A percentile compares a stretch with the other conserved stretches of the same genome.
phyloP scores from a whole-genome alignment of 2,797 vertebrate genomes.

The Craterocephalus amniculus region DNA sequence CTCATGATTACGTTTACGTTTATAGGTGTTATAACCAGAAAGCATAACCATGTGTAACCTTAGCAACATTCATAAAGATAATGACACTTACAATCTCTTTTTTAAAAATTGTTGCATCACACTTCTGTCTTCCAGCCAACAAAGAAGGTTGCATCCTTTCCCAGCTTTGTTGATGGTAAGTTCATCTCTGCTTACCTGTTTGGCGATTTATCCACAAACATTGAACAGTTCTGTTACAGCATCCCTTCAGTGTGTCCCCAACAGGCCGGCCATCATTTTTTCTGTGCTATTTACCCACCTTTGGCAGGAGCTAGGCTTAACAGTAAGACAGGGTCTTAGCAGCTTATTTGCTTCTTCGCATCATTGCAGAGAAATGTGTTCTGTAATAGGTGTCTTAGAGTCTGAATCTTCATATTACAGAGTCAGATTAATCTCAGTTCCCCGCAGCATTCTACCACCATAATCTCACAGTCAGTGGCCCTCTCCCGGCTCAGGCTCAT shows the following conservation, averaged over 20 bases:
- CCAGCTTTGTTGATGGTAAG: constrained; percentile 99
- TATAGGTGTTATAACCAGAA: neutral
- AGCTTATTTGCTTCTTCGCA: constrained; percentile 47
- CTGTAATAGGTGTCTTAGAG: constrained; percentile 59
- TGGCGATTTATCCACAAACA: constrained; percentile 50
- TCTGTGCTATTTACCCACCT: constrained; percentile 22
- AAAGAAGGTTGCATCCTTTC: constrained; percentile 95
- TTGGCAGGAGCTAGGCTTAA: constrained; percentile 40
- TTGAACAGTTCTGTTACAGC: constrained; percentile 18
- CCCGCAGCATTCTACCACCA: constrained; percentile 39
- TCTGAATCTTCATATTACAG: constrained; percentile 74
- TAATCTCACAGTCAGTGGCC: constrained; percentile 54
- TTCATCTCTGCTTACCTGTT: constrained; percentile 52
- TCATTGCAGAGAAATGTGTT: constrained; percentile 58
- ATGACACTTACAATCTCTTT: neutral
- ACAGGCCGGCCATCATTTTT: constrained; percentile 8
- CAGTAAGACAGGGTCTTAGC: constrained; percentile 44
- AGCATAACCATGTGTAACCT: neutral
- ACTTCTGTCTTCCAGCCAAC: constrained; percentile 83
- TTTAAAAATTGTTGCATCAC: constrained; percentile 16
- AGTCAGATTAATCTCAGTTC: constrained; percentile 63
- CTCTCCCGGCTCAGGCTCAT: constrained; percentile 40
- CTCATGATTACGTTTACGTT: neutral
- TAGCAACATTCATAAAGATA: neutral
- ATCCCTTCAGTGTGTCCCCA: constrained; percentile 9